These are phyloP conservation scores for Calcarius lapponicus DNA, from an alignment of 2,797 vertebrate genomes.

Conservation along the genomic window DNA sequence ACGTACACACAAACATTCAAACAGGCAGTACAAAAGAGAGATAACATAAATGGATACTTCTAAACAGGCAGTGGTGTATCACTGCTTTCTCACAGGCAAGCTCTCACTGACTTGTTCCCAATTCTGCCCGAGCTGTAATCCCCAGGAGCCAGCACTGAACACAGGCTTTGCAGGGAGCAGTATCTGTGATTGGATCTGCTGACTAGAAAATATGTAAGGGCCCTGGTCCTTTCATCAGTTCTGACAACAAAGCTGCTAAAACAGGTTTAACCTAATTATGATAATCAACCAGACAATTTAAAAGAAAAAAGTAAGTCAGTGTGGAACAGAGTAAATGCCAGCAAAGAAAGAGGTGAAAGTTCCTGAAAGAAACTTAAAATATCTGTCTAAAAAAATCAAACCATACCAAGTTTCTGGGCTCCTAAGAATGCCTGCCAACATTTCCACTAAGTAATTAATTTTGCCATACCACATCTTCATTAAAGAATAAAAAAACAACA, in stretches of 20 bases:
- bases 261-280: slow-evolving; percentile 17
- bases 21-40: neutral
- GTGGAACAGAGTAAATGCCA: neutral
- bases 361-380: neutral
- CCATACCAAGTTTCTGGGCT: neutral
- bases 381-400: neutral
- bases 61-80: too few species aligned
- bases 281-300: neutral
- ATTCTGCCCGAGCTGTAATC: neutral
- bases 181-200: neutral
- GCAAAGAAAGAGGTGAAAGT: neutral
- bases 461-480: neutral
- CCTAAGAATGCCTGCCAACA: neutral
- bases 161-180: neutral
- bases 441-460: neutral
- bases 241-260: slow-evolving; percentile 22
- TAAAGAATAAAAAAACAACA: neutral
- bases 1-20: neutral
- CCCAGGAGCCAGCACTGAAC: neutral
- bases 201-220: neutral
- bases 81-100: neutral
- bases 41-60: neutral
- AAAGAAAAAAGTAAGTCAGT: neutral
- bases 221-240: neutral
- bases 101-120: neutral